Conservation (phyloP, 2,888 invertebrate species). For the Microdon myrmicae region DNA sequence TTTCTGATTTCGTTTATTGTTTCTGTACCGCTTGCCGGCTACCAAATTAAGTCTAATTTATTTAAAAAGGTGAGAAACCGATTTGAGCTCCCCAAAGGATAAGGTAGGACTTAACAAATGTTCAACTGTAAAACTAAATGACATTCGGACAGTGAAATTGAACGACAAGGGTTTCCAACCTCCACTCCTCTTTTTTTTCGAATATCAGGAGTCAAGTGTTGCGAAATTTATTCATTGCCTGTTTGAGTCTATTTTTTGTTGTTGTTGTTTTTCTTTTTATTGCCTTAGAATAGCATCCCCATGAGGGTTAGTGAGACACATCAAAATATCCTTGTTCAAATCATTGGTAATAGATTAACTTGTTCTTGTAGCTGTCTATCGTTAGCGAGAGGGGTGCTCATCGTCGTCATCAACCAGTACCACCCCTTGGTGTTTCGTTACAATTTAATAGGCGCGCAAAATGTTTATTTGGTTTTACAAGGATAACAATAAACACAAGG, state of each 20-base stretch:
- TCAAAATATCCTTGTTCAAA: constrained; percentile 52
- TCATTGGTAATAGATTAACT: constrained; percentile 52
- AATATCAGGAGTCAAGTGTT: constrained; percentile 18
- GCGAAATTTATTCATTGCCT: constrained; percentile 51
- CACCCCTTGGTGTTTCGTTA: constrained; percentile 31
- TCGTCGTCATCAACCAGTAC: constrained; percentile 3
- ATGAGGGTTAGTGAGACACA: constrained; percentile 38
- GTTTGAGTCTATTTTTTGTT: constrained; percentile 7
- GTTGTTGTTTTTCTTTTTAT: constrained; percentile 12
- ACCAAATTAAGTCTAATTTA: constrained; percentile 52
- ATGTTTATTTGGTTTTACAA: constrained; percentile 47
- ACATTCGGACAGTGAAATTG: constrained; percentile 52
- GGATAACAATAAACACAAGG: constrained; percentile 41
- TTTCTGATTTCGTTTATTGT: too few species aligned
- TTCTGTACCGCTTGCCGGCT: too few species aligned
- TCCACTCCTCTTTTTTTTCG: too few species aligned
- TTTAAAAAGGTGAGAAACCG: constrained; percentile 52
- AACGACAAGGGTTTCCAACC: too few species aligned
- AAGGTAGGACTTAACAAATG: constrained; percentile 38
- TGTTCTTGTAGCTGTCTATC: constrained; percentile 40
- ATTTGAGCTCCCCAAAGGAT: constrained; percentile 42
- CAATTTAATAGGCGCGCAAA: constrained; percentile 51
- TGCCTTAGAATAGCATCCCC: constrained; percentile 28
- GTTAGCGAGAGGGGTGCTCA: constrained; percentile 15
- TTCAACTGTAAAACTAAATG: constrained; percentile 50